Conservation (phyloP, 2,113 vertebrate genomes). For the Crotalus horridus region DNA sequence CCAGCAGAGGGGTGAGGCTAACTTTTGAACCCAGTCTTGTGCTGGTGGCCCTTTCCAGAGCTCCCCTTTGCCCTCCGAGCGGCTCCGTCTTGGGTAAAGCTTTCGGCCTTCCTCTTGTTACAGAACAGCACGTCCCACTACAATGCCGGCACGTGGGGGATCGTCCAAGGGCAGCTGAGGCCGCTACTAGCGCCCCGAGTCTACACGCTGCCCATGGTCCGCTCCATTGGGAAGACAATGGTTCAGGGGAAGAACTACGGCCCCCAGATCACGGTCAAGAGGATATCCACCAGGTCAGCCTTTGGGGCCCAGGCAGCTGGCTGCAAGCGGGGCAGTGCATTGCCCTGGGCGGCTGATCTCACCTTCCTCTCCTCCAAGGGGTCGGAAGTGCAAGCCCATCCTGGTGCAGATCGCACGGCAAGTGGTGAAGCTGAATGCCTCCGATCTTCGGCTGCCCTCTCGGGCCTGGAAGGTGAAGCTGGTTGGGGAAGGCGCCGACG, state of each 20-base stretch:
- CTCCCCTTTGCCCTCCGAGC: background rate
- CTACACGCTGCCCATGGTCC: constrained; percentile 84
- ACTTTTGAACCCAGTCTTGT: background rate
- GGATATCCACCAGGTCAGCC: constrained; percentile 82
- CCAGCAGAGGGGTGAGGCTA: background rate
- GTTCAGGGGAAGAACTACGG: constrained; percentile 86
- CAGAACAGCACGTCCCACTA: constrained; percentile 83
- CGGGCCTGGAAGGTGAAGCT: constrained; percentile 85
- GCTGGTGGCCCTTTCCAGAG: background rate
- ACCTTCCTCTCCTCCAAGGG: constrained; percentile 54
- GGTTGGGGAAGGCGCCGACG: constrained; percentile 83
- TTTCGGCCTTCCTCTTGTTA: constrained; percentile 22
- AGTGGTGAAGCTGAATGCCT: constrained; percentile 84
- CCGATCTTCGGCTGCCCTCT: constrained; percentile 81
- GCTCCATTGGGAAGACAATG: constrained; percentile 86
- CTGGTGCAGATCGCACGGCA: constrained; percentile 84
- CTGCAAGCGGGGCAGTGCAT: no score
- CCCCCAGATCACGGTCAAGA: constrained; percentile 84
- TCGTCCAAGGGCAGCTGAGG: constrained; percentile 80
- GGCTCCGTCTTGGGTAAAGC: accelerated
- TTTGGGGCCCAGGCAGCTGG: background rate
- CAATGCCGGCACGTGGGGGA: constrained; percentile 81
- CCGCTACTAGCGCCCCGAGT: constrained; percentile 78
- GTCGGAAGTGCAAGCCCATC: constrained; percentile 85
- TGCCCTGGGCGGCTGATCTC: background rate